Evolutionary conservation across 64 coral and sea anemone genomes (phyloP).

Genomic region (Stichodactyla helianthus): DNA sequence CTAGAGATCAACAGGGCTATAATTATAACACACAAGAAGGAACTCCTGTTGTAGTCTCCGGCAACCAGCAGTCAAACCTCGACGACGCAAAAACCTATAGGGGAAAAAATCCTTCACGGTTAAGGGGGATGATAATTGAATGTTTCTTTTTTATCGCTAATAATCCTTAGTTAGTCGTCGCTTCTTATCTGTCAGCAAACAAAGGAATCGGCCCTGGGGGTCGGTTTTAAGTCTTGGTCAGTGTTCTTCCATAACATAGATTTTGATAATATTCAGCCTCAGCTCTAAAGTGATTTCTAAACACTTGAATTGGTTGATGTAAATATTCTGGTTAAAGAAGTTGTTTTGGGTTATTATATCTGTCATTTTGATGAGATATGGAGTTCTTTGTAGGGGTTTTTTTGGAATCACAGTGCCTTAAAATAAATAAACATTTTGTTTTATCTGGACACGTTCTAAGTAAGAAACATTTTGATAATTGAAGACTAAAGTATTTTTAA

Average conservation of each 20-base stretch:
- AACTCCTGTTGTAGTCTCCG: neutral
- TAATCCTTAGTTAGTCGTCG: constrained; percentile 2
- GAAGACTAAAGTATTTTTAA: neutral
- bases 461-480: neutral
- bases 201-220: neutral
- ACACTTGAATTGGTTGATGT: neutral
- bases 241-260: neutral
- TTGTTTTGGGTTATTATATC: constrained; percentile 12
- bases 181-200: constrained; percentile 2
- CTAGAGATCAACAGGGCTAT: too few relatives aligned
- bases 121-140: constrained; percentile 5
- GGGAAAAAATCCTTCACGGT: neutral
- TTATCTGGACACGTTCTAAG: neutral
- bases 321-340: constrained; percentile 20
- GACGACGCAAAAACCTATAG: neutral
- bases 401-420: neutral
- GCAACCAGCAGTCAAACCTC: neutral
- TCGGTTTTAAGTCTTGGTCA: neutral
- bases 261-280: neutral
- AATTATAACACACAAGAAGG: too few relatives aligned
- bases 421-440: neutral
- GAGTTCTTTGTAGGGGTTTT: neutral
- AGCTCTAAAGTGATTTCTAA: neutral
- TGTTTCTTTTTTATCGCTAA: constrained; percentile 13
- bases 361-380: constrained; percentile 4